These are phyloP conservation scores for Drosophila prolongata DNA, from an alignment of 2,888 invertebrate genomes.

Conservation along the genomic window DNA sequence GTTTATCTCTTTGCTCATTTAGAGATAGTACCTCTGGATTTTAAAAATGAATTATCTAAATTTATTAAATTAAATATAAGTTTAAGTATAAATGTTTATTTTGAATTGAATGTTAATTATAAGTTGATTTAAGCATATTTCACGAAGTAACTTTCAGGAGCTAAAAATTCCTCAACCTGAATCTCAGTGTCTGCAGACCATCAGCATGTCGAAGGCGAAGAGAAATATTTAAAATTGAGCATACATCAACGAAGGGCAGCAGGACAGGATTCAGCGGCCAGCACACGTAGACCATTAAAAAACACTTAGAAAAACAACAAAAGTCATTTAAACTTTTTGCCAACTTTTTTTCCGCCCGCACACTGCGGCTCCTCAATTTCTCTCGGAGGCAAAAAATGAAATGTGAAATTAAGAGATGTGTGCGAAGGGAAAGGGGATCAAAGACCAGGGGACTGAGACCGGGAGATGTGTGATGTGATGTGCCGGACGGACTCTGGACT, in stretches of 20 bases:
- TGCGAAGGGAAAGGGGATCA: slow-evolving; percentile 6
- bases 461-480: slow-evolving; percentile 23
- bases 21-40: neutral
- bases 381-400: slow-evolving; percentile 54
- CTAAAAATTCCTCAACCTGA: neutral
- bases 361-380: slow-evolving; percentile 34
- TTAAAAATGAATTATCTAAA: neutral
- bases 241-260: slow-evolving; percentile 48
- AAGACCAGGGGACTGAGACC: slow-evolving; percentile 1
- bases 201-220: slow-evolving; percentile 20
- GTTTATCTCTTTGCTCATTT: neutral
- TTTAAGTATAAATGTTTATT: neutral
- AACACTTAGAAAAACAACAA: slow-evolving; percentile 80
- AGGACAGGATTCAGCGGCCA: slow-evolving; percentile 37
- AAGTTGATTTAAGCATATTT: neutral
- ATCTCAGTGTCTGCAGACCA: slow-evolving; percentile 17
- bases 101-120: neutral
- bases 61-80: neutral
- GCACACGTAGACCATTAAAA: slow-evolving; percentile 78
- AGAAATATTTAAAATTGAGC: slow-evolving; percentile 43
- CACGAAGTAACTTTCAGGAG: neutral
- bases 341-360: slow-evolving; percentile 55
- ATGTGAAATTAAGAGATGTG: slow-evolving; percentile 73
- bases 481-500: slow-evolving; percentile 35
- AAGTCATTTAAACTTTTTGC: slow-evolving; percentile 79